Conservation (phyloP, 2,888 invertebrate species). For the Andrena marginata region DNA sequence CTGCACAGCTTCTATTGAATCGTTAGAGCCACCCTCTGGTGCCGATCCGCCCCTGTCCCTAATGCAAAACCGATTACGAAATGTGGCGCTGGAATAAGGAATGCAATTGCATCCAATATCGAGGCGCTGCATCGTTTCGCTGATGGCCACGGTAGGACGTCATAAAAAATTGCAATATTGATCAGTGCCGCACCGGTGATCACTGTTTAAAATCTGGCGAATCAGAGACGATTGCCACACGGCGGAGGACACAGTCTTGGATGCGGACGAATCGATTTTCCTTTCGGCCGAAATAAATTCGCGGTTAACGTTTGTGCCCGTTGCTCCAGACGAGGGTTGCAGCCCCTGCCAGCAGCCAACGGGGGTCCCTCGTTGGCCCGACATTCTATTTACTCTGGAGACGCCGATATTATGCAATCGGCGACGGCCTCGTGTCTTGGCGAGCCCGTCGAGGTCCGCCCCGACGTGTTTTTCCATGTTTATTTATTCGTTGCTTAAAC, state of each 20-base stretch:
- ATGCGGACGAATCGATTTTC: conserved; percentile 65
- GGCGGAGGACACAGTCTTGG: conserved; percentile 28
- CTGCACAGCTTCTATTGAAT: conserved; percentile 20
- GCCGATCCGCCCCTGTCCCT: conserved; percentile 35
- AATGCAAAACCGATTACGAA: conserved; percentile 58
- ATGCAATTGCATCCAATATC: conserved; percentile 33
- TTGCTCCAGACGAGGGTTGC: conserved; percentile 49
- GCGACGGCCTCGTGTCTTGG: conserved; percentile 62
- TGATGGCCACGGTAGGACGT: conserved; percentile 2
- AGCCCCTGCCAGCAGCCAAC: conserved; percentile 32
- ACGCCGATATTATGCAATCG: conserved; percentile 80
- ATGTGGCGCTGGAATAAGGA: conserved; percentile 35
- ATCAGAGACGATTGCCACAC: conserved; percentile 4
- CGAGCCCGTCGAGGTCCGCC: conserved; percentile 8
- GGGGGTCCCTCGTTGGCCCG: conserved; percentile 60
- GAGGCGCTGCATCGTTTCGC: conserved; percentile 1
- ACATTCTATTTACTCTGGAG: conserved; percentile 80
- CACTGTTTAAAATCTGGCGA: neutral
- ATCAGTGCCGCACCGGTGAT: too few relatives aligned
- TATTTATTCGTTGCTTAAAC: conserved; percentile 34
- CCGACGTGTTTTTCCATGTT: conserved; percentile 29
- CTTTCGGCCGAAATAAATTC: conserved; percentile 73
- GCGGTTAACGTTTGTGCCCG: conserved; percentile 72
- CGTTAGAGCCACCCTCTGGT: conserved; percentile 1
- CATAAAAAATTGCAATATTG: too few relatives aligned